Base-by-base conservation (phyloP, 1,140 invertebrate genomes). In the Cydia fagiglandana region DNA sequence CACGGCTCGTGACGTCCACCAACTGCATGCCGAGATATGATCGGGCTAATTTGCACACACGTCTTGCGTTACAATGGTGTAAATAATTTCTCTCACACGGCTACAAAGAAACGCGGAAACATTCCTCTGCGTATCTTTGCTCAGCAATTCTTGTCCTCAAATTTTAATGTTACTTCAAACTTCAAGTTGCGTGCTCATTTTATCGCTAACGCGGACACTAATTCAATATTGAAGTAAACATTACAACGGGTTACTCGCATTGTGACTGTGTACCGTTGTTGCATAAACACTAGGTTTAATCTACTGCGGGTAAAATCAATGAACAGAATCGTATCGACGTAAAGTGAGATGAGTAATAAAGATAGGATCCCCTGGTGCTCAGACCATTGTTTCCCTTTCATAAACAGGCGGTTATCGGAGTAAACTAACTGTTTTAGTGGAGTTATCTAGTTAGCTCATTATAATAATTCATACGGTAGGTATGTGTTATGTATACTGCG, bases 291-390 rank as follows among this genome's bases (percentile, higher is more conserved):
- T 41, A 83, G 84, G 56, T 84, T 83, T 89, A 86, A 89, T 89
- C 85, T 85, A 82, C 80, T 79, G 84, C 81, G 80, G 82, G 80
- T 83, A 79, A 83, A 89, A 88, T 89, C 87, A 87, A 90, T 89
- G 78, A 86, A 83, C 82, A 78, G 75, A 77, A 78, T 82, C 86
- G 86, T 87, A 87, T 88, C 82, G 83, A 85, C 88, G 83, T 86
- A 84, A 84, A 87, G 77, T 80, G 77, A 85, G 86, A 89, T 90
- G 80, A 80, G 83, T 84, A 90, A 86, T 89, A 89, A 89, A 90
- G 86, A 91, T 90, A 87, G 74, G 81, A 84, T 83, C 82, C 79
- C 84, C 84, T 81, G 74, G 78, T 56, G n/a, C 30, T 70, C 15
- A 15, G 15, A 34, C 76, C 74, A 88, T 88, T 91, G 89, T 91